Evolutionary conservation across 2,797 vertebrate genomes (phyloP), one percentile per base, ranked within the genome.

Genomic region (Rhodeus uyekii): DNA sequence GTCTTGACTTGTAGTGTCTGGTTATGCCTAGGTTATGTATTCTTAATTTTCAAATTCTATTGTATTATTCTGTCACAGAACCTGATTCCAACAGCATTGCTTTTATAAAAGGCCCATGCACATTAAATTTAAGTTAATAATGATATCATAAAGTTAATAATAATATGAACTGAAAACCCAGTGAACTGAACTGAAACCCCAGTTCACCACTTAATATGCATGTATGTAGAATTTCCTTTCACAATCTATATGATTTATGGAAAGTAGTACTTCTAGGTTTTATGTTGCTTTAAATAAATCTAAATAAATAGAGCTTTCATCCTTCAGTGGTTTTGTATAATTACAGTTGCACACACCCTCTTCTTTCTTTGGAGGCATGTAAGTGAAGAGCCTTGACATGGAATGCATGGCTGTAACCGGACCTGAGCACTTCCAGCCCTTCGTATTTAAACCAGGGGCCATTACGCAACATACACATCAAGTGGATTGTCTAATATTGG

Each of bases 351-450:
- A 69, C 64, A 80, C 50, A 34, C 50, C 27, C 67, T 79, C 8
- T 60, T 48, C 78, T 81, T 73, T 73, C 29, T 64, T 81, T 72
- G n/a, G 32, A 73, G 7, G 58, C 58, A 63, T 74, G 34, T 44
- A 39, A 81, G 42, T 53, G 18, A 74, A 74, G 58, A 71, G 63
- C n/a, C 48, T 55, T 67, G 46, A 78, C 76, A 53, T 65, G n/a
- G 46, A 38, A 78, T 78, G 63, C 63, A 53, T 55, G 34, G 9
- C 46, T 29, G 69, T 50, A 73, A 81, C 60, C 19, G 27, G 58
- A 81, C 44, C 68, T 73, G 39, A 74, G 60, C 27, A 55, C 46
- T 27, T 81, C 63, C 53, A 39, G 53, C 44, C 24, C 44, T 42
- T 53, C 24, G 7, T 48, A 50, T 36, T 29, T 39, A 81, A 73